These are phyloP conservation scores for Calcarius ornatus DNA, from an alignment of 2,113 vertebrate genomes.

Conservation along the genomic window DNA sequence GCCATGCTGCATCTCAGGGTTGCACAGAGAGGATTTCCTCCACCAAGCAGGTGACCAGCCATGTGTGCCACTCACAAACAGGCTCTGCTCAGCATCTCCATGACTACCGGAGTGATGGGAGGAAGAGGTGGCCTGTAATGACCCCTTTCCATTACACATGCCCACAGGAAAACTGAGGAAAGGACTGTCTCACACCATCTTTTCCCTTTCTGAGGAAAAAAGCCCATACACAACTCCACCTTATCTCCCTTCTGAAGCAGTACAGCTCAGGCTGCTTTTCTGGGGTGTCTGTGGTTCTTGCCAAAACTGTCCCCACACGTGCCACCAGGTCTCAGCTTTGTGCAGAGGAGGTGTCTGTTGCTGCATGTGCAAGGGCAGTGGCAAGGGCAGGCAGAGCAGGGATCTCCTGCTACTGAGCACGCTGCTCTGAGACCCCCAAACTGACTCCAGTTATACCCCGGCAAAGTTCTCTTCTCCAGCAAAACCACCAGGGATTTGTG, in stretches of 20 bases:
- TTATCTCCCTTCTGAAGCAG: neutral
- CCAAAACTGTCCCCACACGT: neutral
- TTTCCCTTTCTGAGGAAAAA: neutral
- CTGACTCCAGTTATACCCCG: neutral
- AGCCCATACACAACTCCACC: neutral
- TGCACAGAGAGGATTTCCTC: neutral
- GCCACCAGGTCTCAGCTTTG: neutral
- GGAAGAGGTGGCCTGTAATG: neutral
- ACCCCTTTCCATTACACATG: neutral
- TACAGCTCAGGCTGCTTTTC: neutral
- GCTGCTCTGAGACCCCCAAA: neutral
- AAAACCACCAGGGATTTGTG: neutral
- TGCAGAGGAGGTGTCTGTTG: neutral
- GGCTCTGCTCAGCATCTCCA: neutral
- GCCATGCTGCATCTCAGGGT: neutral
- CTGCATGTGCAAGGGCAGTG: neutral
- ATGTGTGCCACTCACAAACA: neutral
- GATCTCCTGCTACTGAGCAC: neutral
- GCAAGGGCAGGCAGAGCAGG: neutral
- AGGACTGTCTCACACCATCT: neutral
- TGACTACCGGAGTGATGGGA: neutral
- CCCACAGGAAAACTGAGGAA: neutral
- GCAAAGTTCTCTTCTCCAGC: neutral
- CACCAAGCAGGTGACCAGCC: neutral
- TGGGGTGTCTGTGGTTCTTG: neutral